A percentile compares a stretch with the other conserved stretches of the same genome.
Conservation (phyloP, 2,888 invertebrate genomes). For the Nomada lathburiana region DNA sequence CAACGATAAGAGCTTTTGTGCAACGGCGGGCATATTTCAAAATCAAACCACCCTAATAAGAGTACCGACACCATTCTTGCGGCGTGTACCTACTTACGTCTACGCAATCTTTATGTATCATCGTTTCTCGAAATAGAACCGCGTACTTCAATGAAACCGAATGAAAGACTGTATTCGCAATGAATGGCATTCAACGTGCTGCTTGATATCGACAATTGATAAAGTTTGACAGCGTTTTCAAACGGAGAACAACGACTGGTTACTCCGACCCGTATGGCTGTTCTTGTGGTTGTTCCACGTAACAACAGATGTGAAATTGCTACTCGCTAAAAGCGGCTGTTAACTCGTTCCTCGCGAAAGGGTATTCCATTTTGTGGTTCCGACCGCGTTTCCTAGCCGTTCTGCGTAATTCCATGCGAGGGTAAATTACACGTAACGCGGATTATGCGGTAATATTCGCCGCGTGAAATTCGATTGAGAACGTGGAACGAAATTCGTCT, state of each 20-base stretch:
- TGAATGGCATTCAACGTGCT: background rate
- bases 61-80: too few species aligned
- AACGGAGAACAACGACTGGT: constrained; percentile 17
- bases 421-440: background rate
- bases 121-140: background rate
- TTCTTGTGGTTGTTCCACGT: background rate
- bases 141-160: constrained; percentile 16
- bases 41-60: too few species aligned
- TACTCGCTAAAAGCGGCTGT: background rate
- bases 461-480: constrained; percentile 1
- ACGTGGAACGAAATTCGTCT: background rate
- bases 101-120: background rate
- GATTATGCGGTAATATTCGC: background rate
- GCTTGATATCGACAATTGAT: constrained; percentile 21
- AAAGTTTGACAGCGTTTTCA: constrained; percentile 18
- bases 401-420: background rate
- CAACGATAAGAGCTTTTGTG: too few species aligned
- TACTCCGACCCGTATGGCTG: background rate
- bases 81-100: too few species aligned
- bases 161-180: background rate
- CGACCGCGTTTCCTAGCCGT: background rate
- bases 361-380: background rate
- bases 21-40: too few species aligned
- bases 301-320: constrained; percentile 10
- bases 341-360: constrained; percentile 4